Conservation (phyloP, 2,888 invertebrate species). For the Mechanitis messenoides region DNA sequence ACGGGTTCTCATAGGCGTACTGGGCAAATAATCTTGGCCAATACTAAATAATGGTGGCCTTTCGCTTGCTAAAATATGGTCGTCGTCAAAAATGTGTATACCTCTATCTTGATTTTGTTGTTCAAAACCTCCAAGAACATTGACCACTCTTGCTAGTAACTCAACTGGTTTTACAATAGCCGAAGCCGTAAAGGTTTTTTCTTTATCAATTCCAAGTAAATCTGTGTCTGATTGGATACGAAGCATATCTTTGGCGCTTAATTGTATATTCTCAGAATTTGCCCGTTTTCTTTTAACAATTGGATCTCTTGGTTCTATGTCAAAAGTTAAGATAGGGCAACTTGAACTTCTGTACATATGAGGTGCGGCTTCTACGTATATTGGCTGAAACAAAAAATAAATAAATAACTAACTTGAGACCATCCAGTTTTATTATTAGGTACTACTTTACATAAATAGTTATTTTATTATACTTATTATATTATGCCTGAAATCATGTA, state of each 20-base stretch:
- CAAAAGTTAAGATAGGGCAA: constrained; percentile 84
- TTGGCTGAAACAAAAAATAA: constrained; percentile 75
- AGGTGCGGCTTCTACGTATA: constrained; percentile 80
- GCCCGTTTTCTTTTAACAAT: constrained; percentile 76
- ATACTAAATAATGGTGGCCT: constrained; percentile 75
- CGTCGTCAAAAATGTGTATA: constrained; percentile 83
- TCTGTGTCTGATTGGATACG: constrained; percentile 88
- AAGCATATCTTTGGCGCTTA: constrained; percentile 67
- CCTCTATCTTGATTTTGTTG: constrained; percentile 71
- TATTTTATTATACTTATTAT: not conserved
- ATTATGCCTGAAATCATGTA: too few species aligned
- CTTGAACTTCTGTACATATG: constrained; percentile 77
- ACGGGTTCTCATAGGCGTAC: constrained; percentile 71
- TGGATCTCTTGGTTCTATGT: constrained; percentile 70
- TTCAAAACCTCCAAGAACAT: constrained; percentile 81
- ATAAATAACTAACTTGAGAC: too few species aligned
- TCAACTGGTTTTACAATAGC: constrained; percentile 86
- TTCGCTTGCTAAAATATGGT: constrained; percentile 84
- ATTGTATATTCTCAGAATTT: constrained; percentile 79
- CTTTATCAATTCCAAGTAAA: constrained; percentile 85
- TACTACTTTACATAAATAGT: not conserved
- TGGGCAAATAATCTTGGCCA: constrained; percentile 58
- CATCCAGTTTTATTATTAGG: too few species aligned
- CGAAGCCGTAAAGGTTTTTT: constrained; percentile 83
- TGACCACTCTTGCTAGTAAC: constrained; percentile 84